Percentiles rank a stretch among this genome's conserved stretches.
Conservation (phyloP, 2,888 invertebrate genomes). For the Xylota sylvarum region DNA sequence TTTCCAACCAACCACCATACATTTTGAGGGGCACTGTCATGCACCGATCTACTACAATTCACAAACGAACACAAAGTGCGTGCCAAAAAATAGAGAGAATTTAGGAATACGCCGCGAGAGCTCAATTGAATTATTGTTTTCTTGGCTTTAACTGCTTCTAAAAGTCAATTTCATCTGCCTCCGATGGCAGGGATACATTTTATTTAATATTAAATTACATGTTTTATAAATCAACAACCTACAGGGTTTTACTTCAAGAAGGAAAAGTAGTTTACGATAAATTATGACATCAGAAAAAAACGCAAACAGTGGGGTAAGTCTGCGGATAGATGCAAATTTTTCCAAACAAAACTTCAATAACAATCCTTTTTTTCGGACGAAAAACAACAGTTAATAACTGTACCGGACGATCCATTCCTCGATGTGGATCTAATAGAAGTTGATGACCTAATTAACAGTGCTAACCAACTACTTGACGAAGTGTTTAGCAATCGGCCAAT, state of each 20-base stretch:
- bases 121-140: not conserved
- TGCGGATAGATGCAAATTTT: not conserved
- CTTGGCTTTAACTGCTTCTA: slow-evolving; percentile 36
- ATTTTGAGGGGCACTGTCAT: not conserved
- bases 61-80: not conserved
- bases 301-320: slow-evolving; percentile 9
- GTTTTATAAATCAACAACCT: not conserved
- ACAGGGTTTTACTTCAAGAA: slow-evolving; percentile 18
- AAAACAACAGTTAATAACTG: slow-evolving; percentile 11
- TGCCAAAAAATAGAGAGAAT: not conserved
- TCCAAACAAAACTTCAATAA: not conserved
- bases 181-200: not conserved
- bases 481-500: slow-evolving; percentile 42
- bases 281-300: slow-evolving; percentile 39
- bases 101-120: not conserved
- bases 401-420: slow-evolving; percentile 46
- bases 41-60: slow-evolving; percentile 6
- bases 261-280: not conserved
- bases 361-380: not conserved
- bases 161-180: not conserved
- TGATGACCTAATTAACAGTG: slow-evolving; percentile 64
- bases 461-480: slow-evolving; percentile 56
- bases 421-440: slow-evolving; percentile 61
- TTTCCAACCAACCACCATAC: not conserved
- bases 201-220: slow-evolving; percentile 8